Conservation (phyloP, 2,797 vertebrate genomes). For the Corythornis leucogaster region DNA sequence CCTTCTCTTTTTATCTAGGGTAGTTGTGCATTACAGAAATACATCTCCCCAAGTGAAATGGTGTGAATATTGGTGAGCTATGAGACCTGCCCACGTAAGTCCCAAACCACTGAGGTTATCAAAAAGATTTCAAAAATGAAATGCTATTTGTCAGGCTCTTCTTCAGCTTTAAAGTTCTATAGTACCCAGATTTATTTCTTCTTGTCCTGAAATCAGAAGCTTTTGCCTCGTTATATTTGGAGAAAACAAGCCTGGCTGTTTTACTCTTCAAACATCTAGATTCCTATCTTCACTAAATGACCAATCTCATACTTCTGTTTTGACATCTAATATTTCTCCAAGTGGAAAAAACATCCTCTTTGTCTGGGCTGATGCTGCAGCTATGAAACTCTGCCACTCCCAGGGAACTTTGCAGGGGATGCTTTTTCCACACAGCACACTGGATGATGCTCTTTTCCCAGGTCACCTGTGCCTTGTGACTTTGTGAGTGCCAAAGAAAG, state of each 20-base stretch:
- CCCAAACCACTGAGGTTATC: not conserved
- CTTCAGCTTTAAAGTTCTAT: not conserved
- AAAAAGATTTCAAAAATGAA: not conserved
- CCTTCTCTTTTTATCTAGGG: accelerated
- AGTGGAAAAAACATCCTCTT: not conserved
- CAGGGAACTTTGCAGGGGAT: not conserved
- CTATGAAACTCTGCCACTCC: not conserved
- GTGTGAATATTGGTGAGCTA: not conserved
- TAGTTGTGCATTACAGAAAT: not conserved
- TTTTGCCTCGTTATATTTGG: not conserved
- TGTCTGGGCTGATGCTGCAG: not conserved
- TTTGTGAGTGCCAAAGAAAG: not conserved
- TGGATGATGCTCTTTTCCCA: not conserved
- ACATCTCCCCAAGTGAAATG: not conserved
- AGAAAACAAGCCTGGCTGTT: not conserved
- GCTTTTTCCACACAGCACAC: accelerated
- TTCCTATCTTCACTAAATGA: not conserved
- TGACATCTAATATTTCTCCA: not conserved
- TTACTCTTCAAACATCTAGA: not conserved
- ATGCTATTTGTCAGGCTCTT: not conserved
- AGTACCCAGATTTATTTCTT: not conserved
- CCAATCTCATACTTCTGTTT: not conserved
- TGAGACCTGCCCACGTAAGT: not conserved
- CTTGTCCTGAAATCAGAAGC: not conserved
- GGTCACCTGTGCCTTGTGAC: not conserved